These are phyloP conservation scores for Scaptomyza pallida DNA, from an alignment of 1,140 invertebrate species.

Conservation along the genomic window DNA sequence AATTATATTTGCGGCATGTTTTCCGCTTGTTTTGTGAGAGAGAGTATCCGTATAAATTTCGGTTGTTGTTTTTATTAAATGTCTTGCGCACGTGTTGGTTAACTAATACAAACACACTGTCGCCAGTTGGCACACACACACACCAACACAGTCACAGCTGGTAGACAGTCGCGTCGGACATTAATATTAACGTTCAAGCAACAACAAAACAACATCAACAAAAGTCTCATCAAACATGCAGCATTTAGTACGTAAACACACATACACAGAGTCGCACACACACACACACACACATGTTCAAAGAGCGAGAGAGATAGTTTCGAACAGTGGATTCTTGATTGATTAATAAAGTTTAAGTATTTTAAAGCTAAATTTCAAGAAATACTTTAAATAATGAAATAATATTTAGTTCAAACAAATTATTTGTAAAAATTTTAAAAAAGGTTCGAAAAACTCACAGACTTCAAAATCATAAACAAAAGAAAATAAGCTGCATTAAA, in stretches of 20 bases:
- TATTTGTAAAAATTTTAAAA: too few species aligned
- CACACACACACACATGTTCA: neutral
- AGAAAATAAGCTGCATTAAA: too few species aligned
- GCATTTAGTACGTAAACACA: slow-evolving; percentile 59
- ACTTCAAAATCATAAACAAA: too few species aligned
- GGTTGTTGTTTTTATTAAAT: slow-evolving; percentile 71
- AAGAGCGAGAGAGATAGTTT: neutral
- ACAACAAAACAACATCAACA: slow-evolving; percentile 50
- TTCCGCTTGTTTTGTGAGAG: slow-evolving; percentile 42
- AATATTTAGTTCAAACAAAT: too few species aligned
- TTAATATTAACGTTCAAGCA: slow-evolving; percentile 78
- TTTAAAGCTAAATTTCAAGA: neutral
- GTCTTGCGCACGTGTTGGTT: slow-evolving; percentile 75
- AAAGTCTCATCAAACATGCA: slow-evolving; percentile 73
- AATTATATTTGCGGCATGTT: slow-evolving; percentile 74
- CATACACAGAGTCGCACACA: slow-evolving; percentile 15
- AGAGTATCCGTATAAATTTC: slow-evolving; percentile 11
- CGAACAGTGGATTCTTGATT: too few species aligned
- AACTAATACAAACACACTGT: slow-evolving; percentile 52
- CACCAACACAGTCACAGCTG: slow-evolving; percentile 43
- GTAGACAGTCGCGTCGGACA: slow-evolving; percentile 72
- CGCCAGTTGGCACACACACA: slow-evolving; percentile 17
- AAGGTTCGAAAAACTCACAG: too few species aligned
- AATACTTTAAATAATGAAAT: neutral
- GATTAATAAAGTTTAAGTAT: too few species aligned